phyloP scores from a whole-genome alignment of 2,113 vertebrate genomes.

The Pachypanchax playfairii region DNA sequence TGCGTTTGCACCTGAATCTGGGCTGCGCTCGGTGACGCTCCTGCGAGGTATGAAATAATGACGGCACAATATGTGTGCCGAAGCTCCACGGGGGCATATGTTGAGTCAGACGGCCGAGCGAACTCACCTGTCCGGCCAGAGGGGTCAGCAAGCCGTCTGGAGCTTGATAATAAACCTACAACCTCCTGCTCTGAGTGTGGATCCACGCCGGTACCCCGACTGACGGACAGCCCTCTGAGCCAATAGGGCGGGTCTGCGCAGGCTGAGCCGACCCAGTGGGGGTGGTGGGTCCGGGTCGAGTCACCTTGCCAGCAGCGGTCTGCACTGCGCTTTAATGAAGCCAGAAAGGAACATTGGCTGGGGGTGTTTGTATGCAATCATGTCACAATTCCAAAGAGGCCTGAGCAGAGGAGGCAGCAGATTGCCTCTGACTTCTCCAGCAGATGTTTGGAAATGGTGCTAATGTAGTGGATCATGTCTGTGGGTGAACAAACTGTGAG shows the following conservation, averaged over 20 bases:
- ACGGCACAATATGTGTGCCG: conserved; percentile 63
- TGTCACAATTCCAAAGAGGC: conserved; percentile 58
- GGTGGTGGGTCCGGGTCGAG: conserved; percentile 37
- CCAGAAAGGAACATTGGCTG: conserved; percentile 64
- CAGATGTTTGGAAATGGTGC: conserved; percentile 77
- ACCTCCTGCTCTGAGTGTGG: conserved; percentile 54
- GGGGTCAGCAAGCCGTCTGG: conserved; percentile 61
- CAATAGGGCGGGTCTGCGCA: conserved; percentile 37
- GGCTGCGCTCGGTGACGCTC: conserved; percentile 27
- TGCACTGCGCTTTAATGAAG: conserved; percentile 64
- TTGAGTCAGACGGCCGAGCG: conserved; percentile 63
- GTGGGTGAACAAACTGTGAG: conserved; percentile 30
- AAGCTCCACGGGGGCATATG: conserved; percentile 59
- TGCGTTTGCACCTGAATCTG: conserved; percentile 46
- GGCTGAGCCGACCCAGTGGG: conserved; percentile 6
- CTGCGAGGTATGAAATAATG: conserved; percentile 72
- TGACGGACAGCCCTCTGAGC: conserved; percentile 56
- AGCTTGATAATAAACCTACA: conserved; percentile 70
- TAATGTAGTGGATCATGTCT: conserved; percentile 61
- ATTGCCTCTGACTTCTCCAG: conserved; percentile 68
- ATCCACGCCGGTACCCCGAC: conserved; percentile 31
- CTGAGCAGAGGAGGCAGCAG: conserved; percentile 40
- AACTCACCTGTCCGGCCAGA: conserved; percentile 69
- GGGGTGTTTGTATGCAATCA: conserved; percentile 64
- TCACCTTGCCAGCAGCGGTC: conserved; percentile 77